Base-by-base conservation (phyloP, 2,888 invertebrate species). In the Dasypogon diadema region DNA sequence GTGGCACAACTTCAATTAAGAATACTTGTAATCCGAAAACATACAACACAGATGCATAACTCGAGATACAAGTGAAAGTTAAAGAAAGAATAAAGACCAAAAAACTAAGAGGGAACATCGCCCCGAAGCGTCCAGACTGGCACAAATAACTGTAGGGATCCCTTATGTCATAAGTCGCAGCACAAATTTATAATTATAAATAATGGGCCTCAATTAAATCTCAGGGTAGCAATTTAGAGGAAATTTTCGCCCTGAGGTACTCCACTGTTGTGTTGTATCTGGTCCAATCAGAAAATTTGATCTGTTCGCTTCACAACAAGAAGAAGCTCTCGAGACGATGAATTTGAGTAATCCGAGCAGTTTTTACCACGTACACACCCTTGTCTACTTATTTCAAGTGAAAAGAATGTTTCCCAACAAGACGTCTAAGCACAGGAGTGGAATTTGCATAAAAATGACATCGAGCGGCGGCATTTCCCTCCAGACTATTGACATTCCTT, bases 391-490 rank as follows among this genome's bases (percentile, higher is more conserved):
- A 16, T 51, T 12, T 24, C 22, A 18, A 12, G 6, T 21, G 21
- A 54, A 54, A 70, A 21, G 18, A 34, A 54, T 54, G 18, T 70
- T 51, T 70, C 51, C 70, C 54, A 34, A 14, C 54, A 51, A 42
- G 42, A 30, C n/a, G 26, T 70, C 54, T 54, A 70, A 54, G 54
- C 30, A 51, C 16, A 8, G 30, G 21, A 12, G n/a, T n/a, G n/a
- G 22, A 73, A 73, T 73, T 73, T 73, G 56, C 73, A 73, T 73
- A 73, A 73, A 56, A 73, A 73, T 56, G 54, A 73, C 42, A 73
- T 37, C 42, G 56, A 14, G 24, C 34, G 22, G 16, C 55, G 42
- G 54, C 42, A 42, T 56, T 55, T 56, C 24, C 73, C 10, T 24
- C 16, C 42, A 73, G 30, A 42, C 56, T 73, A 54, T 73, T 73